Percentiles rank a stretch among this genome's conserved stretches.
These are phyloP conservation scores for Ptychobarbus kaznakovi DNA, from an alignment of 2,797 vertebrate genomes.

Conservation along the genomic window DNA sequence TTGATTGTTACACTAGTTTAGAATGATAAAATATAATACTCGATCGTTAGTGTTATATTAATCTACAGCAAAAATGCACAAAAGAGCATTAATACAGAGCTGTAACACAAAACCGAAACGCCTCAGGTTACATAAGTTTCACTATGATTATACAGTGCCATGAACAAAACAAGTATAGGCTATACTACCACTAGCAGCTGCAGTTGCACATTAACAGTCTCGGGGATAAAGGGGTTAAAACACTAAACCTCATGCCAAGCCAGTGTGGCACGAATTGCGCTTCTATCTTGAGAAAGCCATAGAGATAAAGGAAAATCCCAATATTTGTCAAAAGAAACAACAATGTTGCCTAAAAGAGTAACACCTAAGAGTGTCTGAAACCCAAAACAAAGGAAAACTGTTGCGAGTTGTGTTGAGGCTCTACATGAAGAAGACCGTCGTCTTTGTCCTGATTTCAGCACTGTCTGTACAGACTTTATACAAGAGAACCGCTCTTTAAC, in stretches of 20 bases:
- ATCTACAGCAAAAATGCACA: constrained; percentile 55
- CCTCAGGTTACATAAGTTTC: constrained; percentile 55
- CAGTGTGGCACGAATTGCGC: constrained; percentile 41
- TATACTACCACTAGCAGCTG: constrained; percentile 64
- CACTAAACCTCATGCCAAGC: constrained; percentile 53
- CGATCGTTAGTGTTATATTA: constrained; percentile 53
- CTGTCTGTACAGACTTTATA: constrained; percentile 55
- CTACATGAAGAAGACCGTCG: constrained; percentile 37
- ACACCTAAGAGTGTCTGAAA: constrained; percentile 19
- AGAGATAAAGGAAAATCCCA: constrained; percentile 39
- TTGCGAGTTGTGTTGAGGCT: constrained; percentile 23
- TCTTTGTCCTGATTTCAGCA: constrained; percentile 48
- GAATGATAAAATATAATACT: constrained; percentile 59
- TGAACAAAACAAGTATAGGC: constrained; percentile 59
- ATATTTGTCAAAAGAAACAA: constrained; percentile 30
- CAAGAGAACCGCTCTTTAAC: constrained; percentile 12
- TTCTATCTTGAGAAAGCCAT: constrained; percentile 30
- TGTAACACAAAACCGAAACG: constrained; percentile 57
- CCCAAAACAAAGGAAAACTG: constrained; percentile 7
- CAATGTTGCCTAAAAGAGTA: constrained; percentile 38
- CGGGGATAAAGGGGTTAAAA: constrained; percentile 46
- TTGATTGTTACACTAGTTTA: constrained; percentile 60
- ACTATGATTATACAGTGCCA: constrained; percentile 59
- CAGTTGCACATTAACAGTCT: constrained; percentile 59
- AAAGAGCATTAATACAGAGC: constrained; percentile 52